Percentiles rank a stretch among this genome's conserved stretches.
Conservation (phyloP, 2,888 invertebrate genomes). For the Tetranychus piercei region DNA sequence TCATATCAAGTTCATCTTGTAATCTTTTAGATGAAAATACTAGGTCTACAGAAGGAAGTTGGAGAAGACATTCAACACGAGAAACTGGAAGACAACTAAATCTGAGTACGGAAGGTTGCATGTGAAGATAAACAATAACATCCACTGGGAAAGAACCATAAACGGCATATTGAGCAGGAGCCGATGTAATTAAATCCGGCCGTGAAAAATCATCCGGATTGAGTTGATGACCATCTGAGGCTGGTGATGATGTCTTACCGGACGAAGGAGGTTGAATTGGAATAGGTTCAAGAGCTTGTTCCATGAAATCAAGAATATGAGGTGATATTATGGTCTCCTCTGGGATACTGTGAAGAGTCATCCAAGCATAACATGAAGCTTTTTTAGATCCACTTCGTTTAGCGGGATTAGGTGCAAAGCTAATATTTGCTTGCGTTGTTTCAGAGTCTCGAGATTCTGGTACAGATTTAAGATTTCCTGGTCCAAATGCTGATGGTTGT, state of each 20-base stretch:
- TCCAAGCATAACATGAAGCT: constrained; percentile 78
- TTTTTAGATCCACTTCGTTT: constrained; percentile 46
- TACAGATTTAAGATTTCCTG: background rate
- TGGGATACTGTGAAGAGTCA: constrained; percentile 87
- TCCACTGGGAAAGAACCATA: constrained; percentile 85
- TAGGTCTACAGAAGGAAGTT: constrained; percentile 86
- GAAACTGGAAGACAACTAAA: constrained; percentile 91
- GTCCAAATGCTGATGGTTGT: background rate
- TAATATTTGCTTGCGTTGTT: background rate
- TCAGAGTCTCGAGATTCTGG: background rate
- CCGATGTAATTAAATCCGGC: constrained; percentile 19
- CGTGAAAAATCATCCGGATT: background rate
- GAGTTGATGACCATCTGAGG: background rate
- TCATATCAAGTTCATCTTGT: constrained; percentile 42
- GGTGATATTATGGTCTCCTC: constrained; percentile 95
- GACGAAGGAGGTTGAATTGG: constrained; percentile 38
- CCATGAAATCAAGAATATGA: constrained; percentile 84
- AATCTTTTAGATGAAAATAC: constrained; percentile 85
- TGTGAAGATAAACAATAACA: constrained; percentile 92
- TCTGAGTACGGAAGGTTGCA: constrained; percentile 87
- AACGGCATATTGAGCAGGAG: constrained; percentile 27
- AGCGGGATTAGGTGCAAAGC: background rate
- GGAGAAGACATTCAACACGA: constrained; percentile 81
- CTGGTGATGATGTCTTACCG: constrained; percentile 11
- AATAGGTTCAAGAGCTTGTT: constrained; percentile 88